Conservation (phyloP, 2,797 vertebrate genomes). For the Sciurus carolinensis region DNA sequence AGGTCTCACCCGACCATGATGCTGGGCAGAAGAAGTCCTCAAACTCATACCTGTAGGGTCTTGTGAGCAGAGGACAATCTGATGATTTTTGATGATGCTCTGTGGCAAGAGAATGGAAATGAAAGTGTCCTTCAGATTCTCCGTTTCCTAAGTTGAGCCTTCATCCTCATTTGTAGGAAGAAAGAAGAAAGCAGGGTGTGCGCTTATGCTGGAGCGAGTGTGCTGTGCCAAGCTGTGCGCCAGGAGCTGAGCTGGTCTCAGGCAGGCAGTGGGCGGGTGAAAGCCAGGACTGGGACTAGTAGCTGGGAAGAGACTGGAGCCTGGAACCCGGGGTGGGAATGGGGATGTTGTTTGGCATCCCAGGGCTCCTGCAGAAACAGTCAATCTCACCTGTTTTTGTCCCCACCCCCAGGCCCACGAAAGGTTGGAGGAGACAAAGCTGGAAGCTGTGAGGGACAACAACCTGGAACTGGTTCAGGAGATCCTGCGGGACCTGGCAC, state of each 20-base stretch:
- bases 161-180: neutral
- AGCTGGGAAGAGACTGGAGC: neutral
- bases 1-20: too few relatives aligned
- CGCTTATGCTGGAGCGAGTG: neutral
- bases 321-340: neutral
- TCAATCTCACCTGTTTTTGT: neutral
- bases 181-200: neutral
- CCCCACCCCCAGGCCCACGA: conserved; percentile 93
- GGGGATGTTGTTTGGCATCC: neutral
- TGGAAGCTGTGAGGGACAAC: conserved; percentile 96
- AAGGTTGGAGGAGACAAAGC: conserved; percentile 94
- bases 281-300: neutral
- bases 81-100: neutral
- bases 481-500: conserved; percentile 95
- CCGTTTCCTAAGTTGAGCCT: neutral
- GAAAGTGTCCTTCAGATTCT: neutral
- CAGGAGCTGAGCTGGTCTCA: too few relatives aligned
- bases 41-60: neutral
- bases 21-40: neutral
- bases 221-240: neutral
- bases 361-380: neutral
- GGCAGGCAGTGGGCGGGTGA: too few relatives aligned
- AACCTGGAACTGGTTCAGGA: conserved; percentile 98
- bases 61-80: neutral
- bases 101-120: neutral